Evolutionary conservation across 2,888 invertebrate genomes (phyloP).

Genomic region (Spisula subtruncata): DNA sequence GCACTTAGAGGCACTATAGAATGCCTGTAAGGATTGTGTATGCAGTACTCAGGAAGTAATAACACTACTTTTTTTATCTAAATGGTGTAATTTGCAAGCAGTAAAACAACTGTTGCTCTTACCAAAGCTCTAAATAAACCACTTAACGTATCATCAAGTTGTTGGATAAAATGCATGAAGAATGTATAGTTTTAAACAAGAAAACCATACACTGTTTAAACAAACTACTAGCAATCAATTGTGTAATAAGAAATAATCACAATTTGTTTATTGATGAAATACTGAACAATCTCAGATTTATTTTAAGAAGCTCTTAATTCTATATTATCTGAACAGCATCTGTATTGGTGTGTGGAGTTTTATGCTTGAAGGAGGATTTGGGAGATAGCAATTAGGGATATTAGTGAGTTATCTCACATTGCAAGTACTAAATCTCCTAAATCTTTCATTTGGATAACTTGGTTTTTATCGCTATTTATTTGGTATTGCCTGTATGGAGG

Average conservation of each 20-base stretch:
- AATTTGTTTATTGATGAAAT: constrained; percentile 19
- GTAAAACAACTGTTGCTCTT: constrained; percentile 20
- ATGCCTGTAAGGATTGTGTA: not conserved
- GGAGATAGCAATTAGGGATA: not conserved
- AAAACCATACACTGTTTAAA: not conserved
- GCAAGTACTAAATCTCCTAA: too few relatives aligned
- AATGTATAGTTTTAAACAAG: constrained; percentile 1
- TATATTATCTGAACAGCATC: not conserved
- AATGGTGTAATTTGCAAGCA: constrained; percentile 14
- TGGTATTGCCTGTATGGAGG: too few relatives aligned
- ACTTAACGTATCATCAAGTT: not conserved
- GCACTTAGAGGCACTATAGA: not conserved
- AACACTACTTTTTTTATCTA: not conserved
- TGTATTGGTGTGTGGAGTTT: not conserved
- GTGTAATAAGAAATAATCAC: constrained; percentile 26
- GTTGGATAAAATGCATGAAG: not conserved
- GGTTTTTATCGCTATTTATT: too few relatives aligned
- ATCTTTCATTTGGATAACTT: too few relatives aligned
- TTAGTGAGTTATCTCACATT: too few relatives aligned
- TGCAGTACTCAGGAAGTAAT: not conserved
- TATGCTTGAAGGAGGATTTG: not conserved
- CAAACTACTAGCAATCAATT: not conserved
- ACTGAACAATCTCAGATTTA: not conserved
- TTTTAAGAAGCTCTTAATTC: not conserved
- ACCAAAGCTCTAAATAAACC: not conserved